Percentiles rank a stretch among this genome's conserved stretches.
Evolutionary conservation across 2,797 vertebrate species (phyloP).

Genomic region (Neomorphus geoffroyi): DNA sequence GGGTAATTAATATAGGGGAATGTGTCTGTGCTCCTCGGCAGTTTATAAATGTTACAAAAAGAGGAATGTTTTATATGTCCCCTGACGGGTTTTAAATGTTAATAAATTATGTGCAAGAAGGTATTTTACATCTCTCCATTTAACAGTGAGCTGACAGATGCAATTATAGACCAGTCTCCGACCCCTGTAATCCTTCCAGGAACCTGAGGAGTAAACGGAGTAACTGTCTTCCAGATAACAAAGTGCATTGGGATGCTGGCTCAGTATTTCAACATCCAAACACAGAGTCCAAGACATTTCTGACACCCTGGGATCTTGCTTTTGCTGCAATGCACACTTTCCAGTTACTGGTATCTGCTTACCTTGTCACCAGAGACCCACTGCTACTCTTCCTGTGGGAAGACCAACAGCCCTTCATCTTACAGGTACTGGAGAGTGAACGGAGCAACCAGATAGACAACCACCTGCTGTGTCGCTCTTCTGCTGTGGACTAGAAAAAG

Average conservation of each 20-base stretch:
- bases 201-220: background rate
- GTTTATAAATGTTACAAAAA: constrained; percentile 69
- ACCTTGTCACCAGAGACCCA: background rate
- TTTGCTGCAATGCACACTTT: background rate
- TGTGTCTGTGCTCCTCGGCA: constrained; percentile 19
- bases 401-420: background rate
- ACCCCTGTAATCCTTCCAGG: constrained; percentile 1
- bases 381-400: background rate
- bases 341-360: background rate
- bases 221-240: background rate
- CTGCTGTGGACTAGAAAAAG: background rate
- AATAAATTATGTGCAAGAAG: constrained; percentile 60
- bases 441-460: background rate
- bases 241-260: background rate
- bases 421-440: background rate
- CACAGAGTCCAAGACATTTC: background rate
- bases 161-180: constrained; percentile 42
- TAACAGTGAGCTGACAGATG: constrained; percentile 57
- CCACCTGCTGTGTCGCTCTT: background rate
- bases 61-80: constrained; percentile 54
- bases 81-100: constrained; percentile 58
- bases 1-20: constrained; percentile 53
- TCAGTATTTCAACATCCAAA: background rate
- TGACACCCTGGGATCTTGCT: background rate
- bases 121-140: constrained; percentile 59